A percentile compares a stretch with the other conserved stretches of the same genome.
Evolutionary conservation across 2,888 invertebrate genomes (phyloP).

Genomic region (Antitype chi): DNA sequence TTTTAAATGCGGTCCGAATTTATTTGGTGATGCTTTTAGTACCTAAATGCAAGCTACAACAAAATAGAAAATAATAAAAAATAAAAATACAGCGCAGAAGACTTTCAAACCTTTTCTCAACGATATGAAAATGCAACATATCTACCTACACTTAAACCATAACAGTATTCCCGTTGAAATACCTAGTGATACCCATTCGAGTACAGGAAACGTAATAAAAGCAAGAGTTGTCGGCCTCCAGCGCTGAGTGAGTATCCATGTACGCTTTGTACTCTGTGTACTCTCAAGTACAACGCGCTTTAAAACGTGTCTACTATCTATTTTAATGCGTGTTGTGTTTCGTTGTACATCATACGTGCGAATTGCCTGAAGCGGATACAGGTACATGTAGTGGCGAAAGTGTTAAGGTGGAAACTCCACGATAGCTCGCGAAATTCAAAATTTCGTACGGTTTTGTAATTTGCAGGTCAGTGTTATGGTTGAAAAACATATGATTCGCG

Average conservation of each 20-base stretch:
- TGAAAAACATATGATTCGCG: no score
- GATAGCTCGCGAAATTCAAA: no score
- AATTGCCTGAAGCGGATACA: constrained; percentile 19
- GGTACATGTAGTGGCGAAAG: constrained; percentile 21
- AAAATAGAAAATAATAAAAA: no score
- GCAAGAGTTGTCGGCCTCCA: constrained; percentile 58
- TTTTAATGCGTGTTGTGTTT: constrained; percentile 47
- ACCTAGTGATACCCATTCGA: constrained; percentile 34
- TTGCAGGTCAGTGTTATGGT: no score
- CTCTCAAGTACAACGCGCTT: constrained; percentile 41
- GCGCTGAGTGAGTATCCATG: constrained; percentile 63
- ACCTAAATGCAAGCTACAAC: no score
- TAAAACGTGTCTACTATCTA: constrained; percentile 45
- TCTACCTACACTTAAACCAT: neutral
- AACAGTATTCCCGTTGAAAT: constrained; percentile 35
- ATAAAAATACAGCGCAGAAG: neutral
- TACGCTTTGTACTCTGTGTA: constrained; percentile 46
- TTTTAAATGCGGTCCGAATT: no score
- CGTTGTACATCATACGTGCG: constrained; percentile 27
- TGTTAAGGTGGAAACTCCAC: neutral
- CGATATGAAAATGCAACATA: neutral
- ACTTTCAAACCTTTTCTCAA: neutral
- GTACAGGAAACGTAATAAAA: constrained; percentile 62
- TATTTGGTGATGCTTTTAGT: no score
- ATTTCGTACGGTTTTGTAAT: no score